phyloP scores from a whole-genome alignment of 1,140 invertebrate genomes.

The Epicauta chinensis region DNA sequence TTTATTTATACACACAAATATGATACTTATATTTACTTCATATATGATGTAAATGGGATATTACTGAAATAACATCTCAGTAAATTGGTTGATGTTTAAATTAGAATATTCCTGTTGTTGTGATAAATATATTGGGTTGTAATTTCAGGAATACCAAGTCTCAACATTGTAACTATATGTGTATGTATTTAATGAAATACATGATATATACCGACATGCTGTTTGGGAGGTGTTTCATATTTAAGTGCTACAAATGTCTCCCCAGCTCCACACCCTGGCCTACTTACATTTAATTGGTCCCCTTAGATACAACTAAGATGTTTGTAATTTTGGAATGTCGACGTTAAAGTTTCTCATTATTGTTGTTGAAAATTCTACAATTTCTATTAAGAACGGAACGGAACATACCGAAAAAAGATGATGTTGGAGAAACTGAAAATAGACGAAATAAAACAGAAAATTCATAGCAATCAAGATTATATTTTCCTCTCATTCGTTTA shows the following conservation, averaged over 20 bases:
- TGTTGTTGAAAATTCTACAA: not conserved
- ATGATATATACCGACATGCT: conserved; percentile 7
- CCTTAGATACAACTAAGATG: not conserved
- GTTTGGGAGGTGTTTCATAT: conserved; percentile 4
- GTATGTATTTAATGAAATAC: conserved; percentile 6
- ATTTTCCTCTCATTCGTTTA: no score
- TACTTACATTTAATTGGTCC: conserved; percentile 11
- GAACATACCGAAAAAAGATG: not conserved
- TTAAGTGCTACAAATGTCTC: conserved; percentile 8
- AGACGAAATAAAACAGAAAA: not conserved
- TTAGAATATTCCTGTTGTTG: conserved; percentile 2
- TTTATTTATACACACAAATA: not conserved
- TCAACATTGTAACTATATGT: no score
- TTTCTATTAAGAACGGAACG: not conserved
- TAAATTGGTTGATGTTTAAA: not conserved
- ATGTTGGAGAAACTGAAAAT: no score
- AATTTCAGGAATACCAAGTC: not conserved
- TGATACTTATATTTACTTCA: not conserved
- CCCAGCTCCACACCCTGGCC: conserved; percentile 5
- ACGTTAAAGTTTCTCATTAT: no score
- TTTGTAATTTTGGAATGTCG: no score
- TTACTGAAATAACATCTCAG: not conserved
- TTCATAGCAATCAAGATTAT: not conserved
- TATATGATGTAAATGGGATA: not conserved
- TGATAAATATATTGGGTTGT: conserved; percentile 1